Evolutionary conservation across 1,140 invertebrate species (phyloP).

Genomic region (Maconellicoccus hirsutus): DNA sequence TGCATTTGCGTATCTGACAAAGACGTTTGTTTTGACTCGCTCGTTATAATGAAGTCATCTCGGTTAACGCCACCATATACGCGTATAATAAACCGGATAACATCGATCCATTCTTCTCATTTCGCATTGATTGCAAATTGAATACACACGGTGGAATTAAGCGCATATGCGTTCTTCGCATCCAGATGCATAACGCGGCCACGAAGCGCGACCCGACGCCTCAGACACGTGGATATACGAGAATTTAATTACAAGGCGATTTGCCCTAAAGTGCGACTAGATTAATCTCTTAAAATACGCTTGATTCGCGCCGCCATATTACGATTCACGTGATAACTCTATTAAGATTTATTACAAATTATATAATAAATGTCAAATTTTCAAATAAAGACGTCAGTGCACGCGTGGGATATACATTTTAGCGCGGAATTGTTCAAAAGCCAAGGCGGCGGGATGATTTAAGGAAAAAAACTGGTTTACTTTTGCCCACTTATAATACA

Average conservation of each 20-base stretch:
- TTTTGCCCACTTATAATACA: background rate
- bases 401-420: background rate
- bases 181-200: background rate
- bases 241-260: background rate
- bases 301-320: background rate
- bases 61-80: too few species aligned
- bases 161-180: too few species aligned
- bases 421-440: background rate
- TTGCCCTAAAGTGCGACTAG: background rate
- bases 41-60: too few species aligned
- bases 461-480: constrained; percentile 5
- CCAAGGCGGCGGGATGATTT: background rate
- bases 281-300: background rate
- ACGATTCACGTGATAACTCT: background rate
- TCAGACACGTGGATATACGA: background rate
- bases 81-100: too few species aligned
- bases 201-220: background rate
- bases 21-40: too few species aligned
- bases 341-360: constrained; percentile 6
- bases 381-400: background rate
- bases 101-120: too few species aligned
- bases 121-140: too few species aligned
- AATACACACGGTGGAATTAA: too few species aligned
- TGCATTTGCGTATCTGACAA: too few species aligned
- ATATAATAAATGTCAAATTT: constrained; percentile 6